These are phyloP conservation scores for Chloroclystis v-ata DNA, from an alignment of 2,888 invertebrate species.

Conservation along the genomic window DNA sequence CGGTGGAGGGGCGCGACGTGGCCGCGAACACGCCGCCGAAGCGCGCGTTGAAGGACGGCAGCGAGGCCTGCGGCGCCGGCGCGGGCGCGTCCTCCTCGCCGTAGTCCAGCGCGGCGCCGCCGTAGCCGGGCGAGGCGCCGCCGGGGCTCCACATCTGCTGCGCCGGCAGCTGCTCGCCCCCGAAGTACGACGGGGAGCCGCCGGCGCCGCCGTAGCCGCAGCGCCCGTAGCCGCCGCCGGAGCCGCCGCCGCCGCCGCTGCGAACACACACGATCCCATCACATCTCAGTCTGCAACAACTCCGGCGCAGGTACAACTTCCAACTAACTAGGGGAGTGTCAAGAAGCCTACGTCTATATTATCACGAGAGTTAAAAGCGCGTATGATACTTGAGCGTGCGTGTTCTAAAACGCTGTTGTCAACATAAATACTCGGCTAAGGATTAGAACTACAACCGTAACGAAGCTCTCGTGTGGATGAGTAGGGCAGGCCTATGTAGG, in stretches of 20 bases:
- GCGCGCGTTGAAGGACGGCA: slow-evolving; percentile 77
- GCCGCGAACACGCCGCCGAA: slow-evolving; percentile 64
- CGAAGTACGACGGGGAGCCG: slow-evolving; percentile 56
- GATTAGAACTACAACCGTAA: no score
- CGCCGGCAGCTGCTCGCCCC: slow-evolving; percentile 46
- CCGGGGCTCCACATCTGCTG: slow-evolving; percentile 48
- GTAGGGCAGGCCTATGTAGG: no score
- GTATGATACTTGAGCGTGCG: no score
- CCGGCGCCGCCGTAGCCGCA: slow-evolving; percentile 48
- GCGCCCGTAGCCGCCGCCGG: slow-evolving; percentile 52
- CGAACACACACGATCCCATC: slow-evolving; percentile 5
- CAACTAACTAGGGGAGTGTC: no score
- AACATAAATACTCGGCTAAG: no score
- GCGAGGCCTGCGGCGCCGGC: slow-evolving; percentile 47
- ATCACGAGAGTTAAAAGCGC: no score
- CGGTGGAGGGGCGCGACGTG: slow-evolving; percentile 49
- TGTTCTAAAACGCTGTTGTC: no score
- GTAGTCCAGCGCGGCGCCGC: slow-evolving; percentile 43
- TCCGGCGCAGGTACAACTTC: no score
- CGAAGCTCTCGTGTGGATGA: no score
- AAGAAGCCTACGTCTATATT: no score
- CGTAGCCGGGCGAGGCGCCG: slow-evolving; percentile 14
- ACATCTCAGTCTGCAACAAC: no score
- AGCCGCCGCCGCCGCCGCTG: slow-evolving; percentile 43
- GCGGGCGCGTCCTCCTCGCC: slow-evolving; percentile 30